phyloP scores from a whole-genome alignment of 1,140 invertebrate species.

The Trichogramma pretiosum region DNA sequence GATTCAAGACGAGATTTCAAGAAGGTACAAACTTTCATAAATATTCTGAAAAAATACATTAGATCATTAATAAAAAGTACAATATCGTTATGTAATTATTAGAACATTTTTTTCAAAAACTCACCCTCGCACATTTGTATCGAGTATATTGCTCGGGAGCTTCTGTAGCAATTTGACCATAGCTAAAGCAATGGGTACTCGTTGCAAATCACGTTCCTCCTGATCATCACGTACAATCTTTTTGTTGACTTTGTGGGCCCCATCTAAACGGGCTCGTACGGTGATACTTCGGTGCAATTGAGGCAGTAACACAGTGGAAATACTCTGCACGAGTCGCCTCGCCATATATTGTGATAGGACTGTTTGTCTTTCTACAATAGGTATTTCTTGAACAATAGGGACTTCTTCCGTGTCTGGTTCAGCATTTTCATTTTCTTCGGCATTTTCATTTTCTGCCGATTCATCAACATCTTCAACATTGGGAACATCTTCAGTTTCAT shows the following conservation, averaged over 20 bases:
- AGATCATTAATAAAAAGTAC: background rate
- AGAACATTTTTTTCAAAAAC: slow-evolving; percentile 20
- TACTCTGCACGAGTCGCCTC: slow-evolving; percentile 56
- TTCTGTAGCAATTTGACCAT: slow-evolving; percentile 86
- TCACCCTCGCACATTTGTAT: slow-evolving; percentile 72
- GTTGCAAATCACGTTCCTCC: slow-evolving; percentile 83
- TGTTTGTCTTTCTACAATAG: slow-evolving; percentile 51
- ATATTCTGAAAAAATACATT: slow-evolving; percentile 51
- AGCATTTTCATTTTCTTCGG: slow-evolving; percentile 12
- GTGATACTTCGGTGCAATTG: slow-evolving; percentile 60
- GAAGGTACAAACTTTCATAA: slow-evolving; percentile 83
- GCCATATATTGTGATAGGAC: slow-evolving; percentile 61
- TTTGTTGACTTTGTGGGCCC: slow-evolving; percentile 73
- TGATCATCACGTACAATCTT: slow-evolving; percentile 52
- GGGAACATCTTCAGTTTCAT: background rate
- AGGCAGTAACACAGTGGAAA: slow-evolving; percentile 52
- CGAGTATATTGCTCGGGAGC: slow-evolving; percentile 66
- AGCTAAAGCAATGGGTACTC: slow-evolving; percentile 86
- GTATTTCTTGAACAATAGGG: slow-evolving; percentile 45
- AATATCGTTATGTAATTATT: slow-evolving; percentile 13
- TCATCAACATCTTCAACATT: too few relatives aligned
- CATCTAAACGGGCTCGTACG: slow-evolving; percentile 64
- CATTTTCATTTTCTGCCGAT: slow-evolving; percentile 24
- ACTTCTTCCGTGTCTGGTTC: slow-evolving; percentile 20
- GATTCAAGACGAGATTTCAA: slow-evolving; percentile 82